phyloP scores from a whole-genome alignment of 2,113 vertebrate genomes.

The Chaetops frenatus region DNA sequence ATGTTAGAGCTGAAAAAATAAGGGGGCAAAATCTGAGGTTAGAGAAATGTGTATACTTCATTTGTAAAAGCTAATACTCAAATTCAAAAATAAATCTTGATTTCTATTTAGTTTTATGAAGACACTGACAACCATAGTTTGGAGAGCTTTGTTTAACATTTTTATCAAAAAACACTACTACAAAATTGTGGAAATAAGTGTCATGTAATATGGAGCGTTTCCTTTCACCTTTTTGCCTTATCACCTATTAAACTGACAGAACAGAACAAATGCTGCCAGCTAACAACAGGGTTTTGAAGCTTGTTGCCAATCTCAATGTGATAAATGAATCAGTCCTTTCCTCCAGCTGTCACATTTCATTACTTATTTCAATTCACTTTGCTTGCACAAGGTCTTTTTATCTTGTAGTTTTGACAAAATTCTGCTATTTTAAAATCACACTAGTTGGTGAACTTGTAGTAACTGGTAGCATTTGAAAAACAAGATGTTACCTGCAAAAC shows the following conservation, averaged over 20 bases:
- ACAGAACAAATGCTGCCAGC: background rate
- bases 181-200: background rate
- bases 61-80: background rate
- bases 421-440: background rate
- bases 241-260: slow-evolving; percentile 3
- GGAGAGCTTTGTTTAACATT: background rate
- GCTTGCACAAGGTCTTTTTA: background rate
- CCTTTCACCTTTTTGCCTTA: background rate
- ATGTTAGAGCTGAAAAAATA: background rate
- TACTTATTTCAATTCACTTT: background rate
- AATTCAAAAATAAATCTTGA: background rate
- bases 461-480: background rate
- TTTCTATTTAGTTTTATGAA: background rate
- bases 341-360: slow-evolving; percentile 35
- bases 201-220: background rate
- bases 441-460: background rate
- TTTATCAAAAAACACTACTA: background rate
- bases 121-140: background rate
- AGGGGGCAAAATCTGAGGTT: background rate
- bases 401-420: slow-evolving; percentile 4
- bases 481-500: background rate
- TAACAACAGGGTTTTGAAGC: background rate
- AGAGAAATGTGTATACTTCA: background rate
- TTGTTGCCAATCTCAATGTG: background rate
- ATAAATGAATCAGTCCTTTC: background rate